These are phyloP conservation scores for Leptinotarsa peninsularis DNA, from an alignment of 2,888 invertebrate species.

Conservation along the genomic window DNA sequence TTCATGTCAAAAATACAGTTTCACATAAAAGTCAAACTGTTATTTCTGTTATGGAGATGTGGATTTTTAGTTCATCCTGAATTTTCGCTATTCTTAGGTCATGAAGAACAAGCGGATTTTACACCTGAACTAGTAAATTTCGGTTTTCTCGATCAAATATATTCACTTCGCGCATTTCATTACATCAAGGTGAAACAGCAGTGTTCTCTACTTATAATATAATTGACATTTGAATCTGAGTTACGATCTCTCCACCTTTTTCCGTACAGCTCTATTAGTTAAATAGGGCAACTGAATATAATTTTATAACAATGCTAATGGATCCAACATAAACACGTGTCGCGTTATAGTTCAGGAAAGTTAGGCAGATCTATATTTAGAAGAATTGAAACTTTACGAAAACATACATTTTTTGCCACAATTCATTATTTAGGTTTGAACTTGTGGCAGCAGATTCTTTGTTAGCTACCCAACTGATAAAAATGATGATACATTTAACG, in stretches of 20 bases:
- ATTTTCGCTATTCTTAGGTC: constrained; percentile 8
- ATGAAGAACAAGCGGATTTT: background rate
- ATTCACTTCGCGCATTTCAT: background rate
- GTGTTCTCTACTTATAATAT: constrained; percentile 2
- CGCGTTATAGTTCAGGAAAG: background rate
- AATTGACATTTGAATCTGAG: constrained; percentile 17
- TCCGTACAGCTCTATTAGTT: constrained; percentile 18
- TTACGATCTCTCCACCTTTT: background rate
- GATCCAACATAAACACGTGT: constrained; percentile 16
- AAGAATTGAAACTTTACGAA: too few species aligned
- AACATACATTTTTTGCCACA: too few species aligned
- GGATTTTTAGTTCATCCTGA: background rate
- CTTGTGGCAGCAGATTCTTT: too few species aligned
- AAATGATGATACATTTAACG: too few species aligned
- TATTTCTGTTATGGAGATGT: too few species aligned
- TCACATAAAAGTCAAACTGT: too few species aligned
- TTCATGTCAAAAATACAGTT: too few species aligned
- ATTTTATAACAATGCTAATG: constrained; percentile 13
- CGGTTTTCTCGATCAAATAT: background rate
- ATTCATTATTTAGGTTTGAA: too few species aligned
- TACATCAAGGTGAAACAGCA: constrained; percentile 4
- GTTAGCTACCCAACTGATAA: too few species aligned
- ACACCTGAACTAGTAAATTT: constrained; percentile 6
- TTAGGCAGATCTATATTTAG: background rate
- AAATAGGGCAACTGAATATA: constrained; percentile 19